phyloP scores from a whole-genome alignment of 2,113 vertebrate genomes.

The Cryptotis parvus region DNA sequence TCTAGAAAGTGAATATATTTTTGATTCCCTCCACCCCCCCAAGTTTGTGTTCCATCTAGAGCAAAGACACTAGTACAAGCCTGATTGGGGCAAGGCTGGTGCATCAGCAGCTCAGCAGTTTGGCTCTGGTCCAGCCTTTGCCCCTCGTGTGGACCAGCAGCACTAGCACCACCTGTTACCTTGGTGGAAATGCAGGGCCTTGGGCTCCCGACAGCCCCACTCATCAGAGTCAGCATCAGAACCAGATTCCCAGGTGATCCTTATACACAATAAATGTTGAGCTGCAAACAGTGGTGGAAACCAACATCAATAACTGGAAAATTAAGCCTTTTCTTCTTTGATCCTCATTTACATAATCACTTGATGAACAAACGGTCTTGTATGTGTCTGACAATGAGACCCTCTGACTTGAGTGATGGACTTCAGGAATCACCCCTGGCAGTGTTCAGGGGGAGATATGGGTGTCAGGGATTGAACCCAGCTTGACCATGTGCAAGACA shows the following conservation, averaged over 20 bases:
- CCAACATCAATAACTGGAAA: neutral
- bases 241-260: neutral
- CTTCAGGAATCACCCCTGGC: too few relatives aligned
- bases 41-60: neutral
- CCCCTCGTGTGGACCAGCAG: neutral
- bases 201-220: fast-evolving
- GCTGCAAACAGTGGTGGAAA: neutral
- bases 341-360: neutral
- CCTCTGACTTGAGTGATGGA: too few relatives aligned
- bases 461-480: too few relatives aligned
- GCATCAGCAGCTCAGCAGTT: neutral
- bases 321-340: neutral
- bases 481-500: too few relatives aligned
- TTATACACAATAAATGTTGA: neutral
- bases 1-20: conserved; percentile 31
- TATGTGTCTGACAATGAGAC: neutral
- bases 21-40: neutral
- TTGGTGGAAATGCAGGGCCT: neutral
- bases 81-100: neutral
- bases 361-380: neutral
- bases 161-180: neutral
- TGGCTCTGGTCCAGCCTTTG: neutral
- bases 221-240: neutral
- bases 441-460: too few relatives aligned
- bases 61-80: neutral